A percentile compares a stretch with the other conserved stretches of the same genome.
These are phyloP conservation scores for Liopterus haemorrhoidalis DNA, from an alignment of 2,888 invertebrate genomes.

Conservation along the genomic window DNA sequence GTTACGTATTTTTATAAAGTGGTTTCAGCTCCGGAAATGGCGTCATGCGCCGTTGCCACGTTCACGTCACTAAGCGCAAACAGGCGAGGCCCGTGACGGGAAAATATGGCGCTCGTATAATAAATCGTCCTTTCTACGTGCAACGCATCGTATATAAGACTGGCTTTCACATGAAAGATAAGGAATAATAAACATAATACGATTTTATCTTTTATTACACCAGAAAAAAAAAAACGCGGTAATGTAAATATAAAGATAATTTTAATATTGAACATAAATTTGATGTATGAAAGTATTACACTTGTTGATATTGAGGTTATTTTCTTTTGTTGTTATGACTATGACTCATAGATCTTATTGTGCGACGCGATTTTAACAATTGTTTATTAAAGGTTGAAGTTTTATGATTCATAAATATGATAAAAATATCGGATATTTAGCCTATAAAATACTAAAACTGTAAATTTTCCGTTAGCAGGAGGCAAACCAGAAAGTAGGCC, in stretches of 20 bases:
- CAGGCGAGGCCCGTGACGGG: conserved; percentile 11
- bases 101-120: no score
- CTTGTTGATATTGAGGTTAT: background rate
- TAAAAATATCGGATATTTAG: no score
- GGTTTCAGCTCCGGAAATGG: conserved; percentile 49
- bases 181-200: background rate
- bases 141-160: background rate
- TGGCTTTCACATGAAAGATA: conserved; percentile 2
- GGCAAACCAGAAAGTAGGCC: no score
- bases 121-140: conserved; percentile 16
- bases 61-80: conserved; percentile 30
- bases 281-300: background rate
- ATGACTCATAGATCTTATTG: background rate
- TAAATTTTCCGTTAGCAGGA: no score
- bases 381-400: no score
- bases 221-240: background rate
- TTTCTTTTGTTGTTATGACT: background rate
- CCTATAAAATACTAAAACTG: no score
- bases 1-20: conserved; percentile 35
- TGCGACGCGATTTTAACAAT: background rate
- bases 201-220: conserved; percentile 6
- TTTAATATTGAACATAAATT: background rate
- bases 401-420: no score
- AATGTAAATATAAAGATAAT: background rate
- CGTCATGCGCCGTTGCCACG: conserved; percentile 56